These are phyloP conservation scores for Pogona vitticeps DNA, from an alignment of 2,113 vertebrate species.

Conservation along the genomic window DNA sequence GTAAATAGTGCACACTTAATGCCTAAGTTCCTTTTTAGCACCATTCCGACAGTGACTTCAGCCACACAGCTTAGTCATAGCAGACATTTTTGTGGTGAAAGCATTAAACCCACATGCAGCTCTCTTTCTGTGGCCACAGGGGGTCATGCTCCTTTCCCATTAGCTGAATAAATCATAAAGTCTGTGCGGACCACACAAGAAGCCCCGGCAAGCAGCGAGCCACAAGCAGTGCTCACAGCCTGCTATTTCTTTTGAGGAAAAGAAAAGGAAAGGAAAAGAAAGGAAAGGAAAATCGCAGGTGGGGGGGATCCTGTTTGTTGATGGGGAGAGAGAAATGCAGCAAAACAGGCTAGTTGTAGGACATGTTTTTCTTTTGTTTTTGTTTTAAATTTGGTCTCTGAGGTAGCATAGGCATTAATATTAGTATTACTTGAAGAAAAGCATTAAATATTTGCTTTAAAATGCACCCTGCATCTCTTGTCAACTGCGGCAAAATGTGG, in stretches of 20 bases:
- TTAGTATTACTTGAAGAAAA: slow-evolving; percentile 60
- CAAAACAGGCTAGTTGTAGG: slow-evolving; percentile 71
- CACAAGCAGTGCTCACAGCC: slow-evolving; percentile 86
- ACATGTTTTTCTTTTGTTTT: slow-evolving; percentile 63
- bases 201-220: slow-evolving; percentile 83
- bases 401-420: slow-evolving; percentile 63
- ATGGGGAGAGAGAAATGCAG: slow-evolving; percentile 57
- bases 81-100: slow-evolving; percentile 99
- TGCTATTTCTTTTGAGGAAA: slow-evolving; percentile 89
- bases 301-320: slow-evolving; percentile 48
- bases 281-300: slow-evolving; percentile 43
- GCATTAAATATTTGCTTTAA: slow-evolving; percentile 61
- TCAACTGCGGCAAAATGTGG: slow-evolving; percentile 55
- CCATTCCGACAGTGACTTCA: slow-evolving; percentile 86
- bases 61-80: slow-evolving; percentile 95
- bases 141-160: slow-evolving; percentile 99
- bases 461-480: slow-evolving; percentile 52
- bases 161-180: slow-evolving; percentile 99
- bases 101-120: slow-evolving; percentile 99
- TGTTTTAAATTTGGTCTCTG: slow-evolving; percentile 60
- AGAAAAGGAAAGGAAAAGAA: slow-evolving; percentile 49
- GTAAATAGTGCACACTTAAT: slow-evolving; percentile 87
- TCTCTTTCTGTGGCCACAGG: slow-evolving; percentile 99
- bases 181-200: slow-evolving; percentile 99
- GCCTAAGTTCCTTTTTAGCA: slow-evolving; percentile 88